Conservation (phyloP, 2,113 vertebrate genomes). For the Lynx canadensis region DNA sequence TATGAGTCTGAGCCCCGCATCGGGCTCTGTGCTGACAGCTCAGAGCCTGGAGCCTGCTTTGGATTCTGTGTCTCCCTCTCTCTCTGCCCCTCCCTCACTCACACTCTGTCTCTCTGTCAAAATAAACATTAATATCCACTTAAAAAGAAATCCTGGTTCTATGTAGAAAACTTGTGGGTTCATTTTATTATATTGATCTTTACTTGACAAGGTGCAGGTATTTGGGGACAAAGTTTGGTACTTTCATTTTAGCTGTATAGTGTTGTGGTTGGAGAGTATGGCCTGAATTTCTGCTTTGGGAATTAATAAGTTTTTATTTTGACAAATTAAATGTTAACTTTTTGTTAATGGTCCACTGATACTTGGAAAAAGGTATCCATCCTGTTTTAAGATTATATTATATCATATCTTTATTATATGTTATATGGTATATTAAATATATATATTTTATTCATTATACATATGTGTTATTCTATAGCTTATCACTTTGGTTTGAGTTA, state of each 20-base stretch:
- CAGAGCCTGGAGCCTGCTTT: too few relatives aligned
- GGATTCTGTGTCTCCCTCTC: too few relatives aligned
- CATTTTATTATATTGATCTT: not conserved
- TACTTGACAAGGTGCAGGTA: not conserved
- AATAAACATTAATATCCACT: too few relatives aligned
- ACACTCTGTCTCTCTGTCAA: too few relatives aligned
- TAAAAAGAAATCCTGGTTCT: not conserved
- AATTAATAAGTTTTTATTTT: slow-evolving; percentile 37
- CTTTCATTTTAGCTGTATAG: slow-evolving; percentile 32
- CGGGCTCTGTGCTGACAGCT: too few relatives aligned
- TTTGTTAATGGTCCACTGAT: not conserved
- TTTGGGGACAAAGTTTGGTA: not conserved
- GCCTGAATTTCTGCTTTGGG: slow-evolving; percentile 45
- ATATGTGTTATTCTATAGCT: not conserved
- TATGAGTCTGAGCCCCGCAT: too few relatives aligned
- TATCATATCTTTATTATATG: not conserved
- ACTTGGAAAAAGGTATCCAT: not conserved
- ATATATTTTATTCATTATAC: not conserved
- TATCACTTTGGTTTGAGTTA: not conserved
- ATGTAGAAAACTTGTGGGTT: not conserved
- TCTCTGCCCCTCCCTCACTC: too few relatives aligned
- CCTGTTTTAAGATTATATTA: slow-evolving; percentile 2
- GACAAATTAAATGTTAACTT: slow-evolving; percentile 37
- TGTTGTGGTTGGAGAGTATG: not conserved
- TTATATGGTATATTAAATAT: not conserved